Conservation (phyloP, 2,797 vertebrate genomes). For the Micropoecilia bifurca region DNA sequence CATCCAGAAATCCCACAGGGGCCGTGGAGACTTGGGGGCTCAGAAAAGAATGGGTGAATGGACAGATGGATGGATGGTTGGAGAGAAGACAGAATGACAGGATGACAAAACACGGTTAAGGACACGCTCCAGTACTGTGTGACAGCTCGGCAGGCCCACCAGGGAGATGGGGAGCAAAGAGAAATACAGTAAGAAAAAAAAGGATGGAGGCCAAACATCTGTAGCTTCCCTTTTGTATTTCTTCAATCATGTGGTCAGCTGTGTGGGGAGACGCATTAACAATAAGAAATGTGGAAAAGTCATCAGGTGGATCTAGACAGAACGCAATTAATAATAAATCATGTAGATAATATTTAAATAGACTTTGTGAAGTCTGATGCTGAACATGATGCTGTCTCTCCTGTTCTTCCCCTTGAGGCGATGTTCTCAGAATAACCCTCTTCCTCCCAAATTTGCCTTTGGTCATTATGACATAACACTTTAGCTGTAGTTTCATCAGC, state of each 20-base stretch:
- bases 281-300: conserved; percentile 10
- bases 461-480: neutral
- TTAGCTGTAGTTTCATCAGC: neutral
- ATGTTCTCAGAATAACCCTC: neutral
- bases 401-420: neutral
- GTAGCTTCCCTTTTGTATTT: conserved; percentile 33
- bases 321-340: neutral
- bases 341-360: neutral
- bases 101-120: conserved; percentile 76
- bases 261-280: conserved; percentile 35
- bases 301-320: neutral
- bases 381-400: neutral
- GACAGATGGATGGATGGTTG: conserved; percentile 52
- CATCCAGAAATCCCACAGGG: conserved; percentile 65
- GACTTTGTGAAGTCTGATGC: neutral
- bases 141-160: conserved; percentile 64
- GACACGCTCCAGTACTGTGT: conserved; percentile 73
- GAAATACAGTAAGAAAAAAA: conserved; percentile 33
- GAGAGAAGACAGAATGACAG: conserved; percentile 71
- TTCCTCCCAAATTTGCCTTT: neutral
- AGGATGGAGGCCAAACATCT: conserved; percentile 66
- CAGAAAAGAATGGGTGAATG: conserved; percentile 40
- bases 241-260: conserved; percentile 49
- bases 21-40: conserved; percentile 40
- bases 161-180: conserved; percentile 47